These are phyloP conservation scores for Eptesicus fuscus DNA, from an alignment of 2,113 vertebrate genomes.

Conservation along the genomic window DNA sequence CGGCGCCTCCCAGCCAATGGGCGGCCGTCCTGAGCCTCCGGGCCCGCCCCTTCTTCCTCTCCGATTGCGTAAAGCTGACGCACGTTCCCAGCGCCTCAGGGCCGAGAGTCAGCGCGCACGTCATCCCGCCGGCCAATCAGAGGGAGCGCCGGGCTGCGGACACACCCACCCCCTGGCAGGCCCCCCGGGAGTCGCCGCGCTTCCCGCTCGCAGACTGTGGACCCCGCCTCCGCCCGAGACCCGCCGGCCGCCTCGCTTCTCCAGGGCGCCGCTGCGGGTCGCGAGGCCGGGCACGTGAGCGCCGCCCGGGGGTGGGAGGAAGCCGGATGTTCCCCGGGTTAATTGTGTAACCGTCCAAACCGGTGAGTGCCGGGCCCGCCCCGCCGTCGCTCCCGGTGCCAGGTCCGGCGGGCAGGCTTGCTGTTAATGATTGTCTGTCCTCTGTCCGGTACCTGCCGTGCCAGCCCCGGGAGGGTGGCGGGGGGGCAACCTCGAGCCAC, in stretches of 20 bases:
- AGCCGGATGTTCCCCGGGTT: too few species aligned
- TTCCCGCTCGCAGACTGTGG: accelerated
- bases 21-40: neutral
- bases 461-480: neutral
- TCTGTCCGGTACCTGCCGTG: neutral
- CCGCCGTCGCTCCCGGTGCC: accelerated
- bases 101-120: neutral
- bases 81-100: neutral
- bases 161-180: accelerated
- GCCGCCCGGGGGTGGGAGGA: too few species aligned
- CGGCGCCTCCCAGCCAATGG: slow-evolving; percentile 45
- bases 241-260: accelerated
- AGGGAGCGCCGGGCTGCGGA: neutral
- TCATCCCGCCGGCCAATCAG: slow-evolving; percentile 33
- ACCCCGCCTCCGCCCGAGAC: accelerated
- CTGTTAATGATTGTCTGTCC: neutral
- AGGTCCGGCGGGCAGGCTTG: neutral
- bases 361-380: neutral
- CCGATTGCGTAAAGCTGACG: neutral
- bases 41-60: neutral
- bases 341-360: neutral
- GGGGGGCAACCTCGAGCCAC: neutral
- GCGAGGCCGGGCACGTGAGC: neutral
- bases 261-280: neutral
- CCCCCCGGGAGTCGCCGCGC: accelerated